These are phyloP conservation scores for Aptenodytes patagonicus DNA, from an alignment of 2,113 vertebrate species.

Conservation along the genomic window DNA sequence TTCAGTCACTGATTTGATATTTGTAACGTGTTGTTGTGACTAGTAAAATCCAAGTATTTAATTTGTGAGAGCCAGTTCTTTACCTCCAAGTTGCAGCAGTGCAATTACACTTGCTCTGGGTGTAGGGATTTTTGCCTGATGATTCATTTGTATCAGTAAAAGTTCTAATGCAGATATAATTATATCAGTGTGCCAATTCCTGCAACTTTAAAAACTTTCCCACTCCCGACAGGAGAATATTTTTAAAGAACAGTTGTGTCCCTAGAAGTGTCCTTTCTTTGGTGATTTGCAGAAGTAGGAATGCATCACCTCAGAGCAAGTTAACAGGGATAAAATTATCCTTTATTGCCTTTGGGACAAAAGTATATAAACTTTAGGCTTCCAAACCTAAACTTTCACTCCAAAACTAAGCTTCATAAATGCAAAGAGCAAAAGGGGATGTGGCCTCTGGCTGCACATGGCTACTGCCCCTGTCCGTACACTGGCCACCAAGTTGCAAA, in stretches of 20 bases:
- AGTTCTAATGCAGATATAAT: not conserved
- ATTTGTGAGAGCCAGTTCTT: not conserved
- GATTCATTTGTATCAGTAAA: not conserved
- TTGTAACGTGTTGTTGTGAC: not conserved
- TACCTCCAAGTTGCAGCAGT: not conserved
- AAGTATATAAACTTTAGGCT: not conserved
- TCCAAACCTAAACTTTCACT: not conserved
- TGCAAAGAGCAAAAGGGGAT: not conserved
- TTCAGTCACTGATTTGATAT: not conserved
- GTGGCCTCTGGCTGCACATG: not conserved
- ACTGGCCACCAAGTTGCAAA: not conserved
- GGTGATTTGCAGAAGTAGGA: not conserved
- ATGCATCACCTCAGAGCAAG: not conserved
- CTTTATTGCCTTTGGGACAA: not conserved
- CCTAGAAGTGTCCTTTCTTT: not conserved
- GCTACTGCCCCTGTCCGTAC: not conserved
- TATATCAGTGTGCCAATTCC: not conserved
- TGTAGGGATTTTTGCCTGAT: not conserved
- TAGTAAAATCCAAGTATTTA: not conserved
- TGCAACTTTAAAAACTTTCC: not conserved
- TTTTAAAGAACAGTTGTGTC: not conserved
- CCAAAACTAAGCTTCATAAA: not conserved
- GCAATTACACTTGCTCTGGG: not conserved
- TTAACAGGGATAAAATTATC: not conserved
- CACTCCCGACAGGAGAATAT: not conserved